Conservation (phyloP, 1,140 invertebrate genomes). For the Elymnias hypermnestra region DNA sequence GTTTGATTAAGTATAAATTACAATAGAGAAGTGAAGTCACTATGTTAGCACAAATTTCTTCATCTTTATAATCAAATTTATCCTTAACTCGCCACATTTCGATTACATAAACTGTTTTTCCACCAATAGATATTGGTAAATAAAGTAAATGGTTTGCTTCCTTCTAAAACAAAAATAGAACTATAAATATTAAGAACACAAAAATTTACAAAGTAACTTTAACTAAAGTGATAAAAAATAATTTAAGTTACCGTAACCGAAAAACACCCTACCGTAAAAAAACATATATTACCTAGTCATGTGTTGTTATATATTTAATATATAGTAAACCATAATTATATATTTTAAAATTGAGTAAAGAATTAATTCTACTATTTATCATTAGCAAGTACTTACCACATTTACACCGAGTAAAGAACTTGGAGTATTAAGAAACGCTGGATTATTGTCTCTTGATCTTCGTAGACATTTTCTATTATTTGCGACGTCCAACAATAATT, state of each 20-base stretch:
- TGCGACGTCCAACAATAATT: conserved; percentile 27
- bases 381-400: conserved; percentile 20
- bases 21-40: conserved; percentile 37
- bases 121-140: conserved; percentile 33
- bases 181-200: too few relatives aligned
- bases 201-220: too few relatives aligned
- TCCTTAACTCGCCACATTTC: conserved; percentile 43
- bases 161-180: conserved; percentile 35
- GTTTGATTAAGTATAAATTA: conserved; percentile 38
- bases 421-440: conserved; percentile 29
- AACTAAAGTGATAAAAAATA: too few relatives aligned
- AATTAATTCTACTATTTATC: not conserved
- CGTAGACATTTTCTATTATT: conserved; percentile 18
- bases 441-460: conserved; percentile 22
- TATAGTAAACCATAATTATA: too few relatives aligned
- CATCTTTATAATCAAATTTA: conserved; percentile 31
- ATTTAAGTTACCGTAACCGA: too few relatives aligned
- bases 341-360: too few relatives aligned
- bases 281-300: too few relatives aligned
- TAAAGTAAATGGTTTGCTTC: conserved; percentile 39
- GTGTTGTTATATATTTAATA: too few relatives aligned
- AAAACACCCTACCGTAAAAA: too few relatives aligned
- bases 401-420: conserved; percentile 19
- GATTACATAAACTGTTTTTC: conserved; percentile 39
- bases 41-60: conserved; percentile 35